Percentiles rank a stretch among this genome's conserved stretches.
Evolutionary conservation across 2,797 vertebrate species (phyloP).

Genomic region (Phrynocephalus guinanensis): DNA sequence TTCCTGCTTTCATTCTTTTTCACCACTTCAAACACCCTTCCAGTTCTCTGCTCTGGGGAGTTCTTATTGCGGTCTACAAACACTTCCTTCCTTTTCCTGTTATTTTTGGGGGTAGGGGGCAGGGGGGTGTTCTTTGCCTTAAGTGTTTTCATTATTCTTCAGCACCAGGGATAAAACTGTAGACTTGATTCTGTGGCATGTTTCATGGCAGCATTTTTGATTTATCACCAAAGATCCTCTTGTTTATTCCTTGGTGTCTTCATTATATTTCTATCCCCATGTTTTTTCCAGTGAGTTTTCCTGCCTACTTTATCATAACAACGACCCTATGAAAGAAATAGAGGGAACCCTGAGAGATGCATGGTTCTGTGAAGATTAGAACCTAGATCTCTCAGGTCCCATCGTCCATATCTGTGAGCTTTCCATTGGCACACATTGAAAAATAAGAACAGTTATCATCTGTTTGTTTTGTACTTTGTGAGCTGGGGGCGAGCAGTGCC

Average conservation of each 20-base stretch:
- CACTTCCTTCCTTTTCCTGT: background rate
- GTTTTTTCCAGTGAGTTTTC: background rate
- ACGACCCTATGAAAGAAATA: background rate
- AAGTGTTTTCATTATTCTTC: background rate
- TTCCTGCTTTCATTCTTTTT: constrained; percentile 16
- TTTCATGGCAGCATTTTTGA: background rate
- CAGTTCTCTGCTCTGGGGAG: background rate
- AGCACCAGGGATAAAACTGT: background rate
- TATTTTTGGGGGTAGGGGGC: background rate
- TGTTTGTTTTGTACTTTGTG: no score
- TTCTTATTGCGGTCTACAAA: constrained; percentile 16
- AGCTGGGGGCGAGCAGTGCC: no score
- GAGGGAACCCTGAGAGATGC: background rate
- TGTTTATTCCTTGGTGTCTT: background rate
- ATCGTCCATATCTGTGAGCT: background rate
- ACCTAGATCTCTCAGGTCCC: background rate
- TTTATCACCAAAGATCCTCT: background rate
- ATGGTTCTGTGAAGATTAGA: background rate
- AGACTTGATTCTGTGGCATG: background rate
- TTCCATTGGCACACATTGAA: no score
- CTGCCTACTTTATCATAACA: background rate
- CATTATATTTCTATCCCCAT: background rate
- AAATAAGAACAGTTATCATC: background rate
- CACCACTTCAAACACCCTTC: constrained; percentile 23
- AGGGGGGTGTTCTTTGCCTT: no score